Evolutionary conservation across 2,888 invertebrate genomes (phyloP).

Genomic region (Hylaea fasciaria): DNA sequence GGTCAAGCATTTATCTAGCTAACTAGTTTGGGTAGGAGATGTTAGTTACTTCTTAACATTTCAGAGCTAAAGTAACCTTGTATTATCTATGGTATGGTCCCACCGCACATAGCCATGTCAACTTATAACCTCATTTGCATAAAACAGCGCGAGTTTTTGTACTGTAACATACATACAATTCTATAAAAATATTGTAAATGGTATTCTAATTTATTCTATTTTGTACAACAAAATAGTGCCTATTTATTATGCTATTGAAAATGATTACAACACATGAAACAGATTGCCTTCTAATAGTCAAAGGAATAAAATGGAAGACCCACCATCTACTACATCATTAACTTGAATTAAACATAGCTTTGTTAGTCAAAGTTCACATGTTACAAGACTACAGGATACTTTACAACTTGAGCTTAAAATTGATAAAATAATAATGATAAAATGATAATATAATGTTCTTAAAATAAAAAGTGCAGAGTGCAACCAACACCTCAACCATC

Average conservation of each 20-base stretch:
- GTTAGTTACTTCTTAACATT: too few species aligned
- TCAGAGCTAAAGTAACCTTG: too few species aligned
- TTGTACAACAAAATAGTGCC: constrained; percentile 46
- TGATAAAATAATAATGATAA: constrained; percentile 22
- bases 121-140: constrained; percentile 12
- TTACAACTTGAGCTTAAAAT: constrained; percentile 28
- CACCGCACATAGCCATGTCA: constrained; percentile 1
- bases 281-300: constrained; percentile 22
- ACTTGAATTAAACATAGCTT: constrained; percentile 20
- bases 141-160: constrained; percentile 32
- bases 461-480: constrained; percentile 40
- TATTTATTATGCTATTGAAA: constrained; percentile 40
- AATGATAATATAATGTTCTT: constrained; percentile 28
- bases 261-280: constrained; percentile 29
- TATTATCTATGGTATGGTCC: neutral
- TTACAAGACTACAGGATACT: constrained; percentile 10
- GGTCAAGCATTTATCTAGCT: too few species aligned
- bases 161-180: constrained; percentile 38
- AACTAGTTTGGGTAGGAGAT: too few species aligned
- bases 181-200: constrained; percentile 29
- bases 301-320: constrained; percentile 42
- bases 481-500: constrained; percentile 25
- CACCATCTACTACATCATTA: constrained; percentile 23
- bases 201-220: constrained; percentile 28
- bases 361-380: constrained; percentile 25